Base-by-base conservation (phyloP, 2,797 vertebrate genomes). In the Halcyon smyrnensis region DNA sequence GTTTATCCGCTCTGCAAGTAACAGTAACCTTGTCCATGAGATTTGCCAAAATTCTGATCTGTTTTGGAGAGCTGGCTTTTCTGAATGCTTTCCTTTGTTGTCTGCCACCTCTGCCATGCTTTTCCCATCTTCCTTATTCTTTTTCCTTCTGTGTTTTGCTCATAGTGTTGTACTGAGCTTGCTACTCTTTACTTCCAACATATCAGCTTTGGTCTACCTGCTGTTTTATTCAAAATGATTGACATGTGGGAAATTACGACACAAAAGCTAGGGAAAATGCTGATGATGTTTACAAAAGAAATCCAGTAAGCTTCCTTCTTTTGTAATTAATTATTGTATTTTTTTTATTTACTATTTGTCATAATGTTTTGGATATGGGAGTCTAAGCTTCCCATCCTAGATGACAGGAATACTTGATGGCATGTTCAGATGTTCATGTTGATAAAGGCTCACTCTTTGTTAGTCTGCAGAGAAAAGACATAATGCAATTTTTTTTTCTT, bases 361-460 rank as follows among this genome's bases (percentile, higher is more conserved):
- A 7, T 24, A 41, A 68, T 23, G 30, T 46, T 73, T 54, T 50
- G 45, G 57, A 43, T n/a, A 62, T 2, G 39, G 17, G 20, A 36
- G 32, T 34, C 28, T 65, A 60, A 91, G 54, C 62, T 78, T 85
- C 62, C 57, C 15, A 45, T 34, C 19, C 32, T 65, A 36, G 32
- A 46, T 65, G 46, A 48, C 6, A 73, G 51, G n/a, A 63, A 11
- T 53, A 41, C 78, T 91, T 93, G 67, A 82, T 51, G 12, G 46
- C 41, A 59, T 6, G 20, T 54, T 88, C 23, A 63, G 70, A 48
- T 69, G 67, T 12, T 59, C 50, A 48, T 45, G 65, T 54, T 77
- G 54, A 70, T 78, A 84, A 79, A 95, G 74, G 41, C 37, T 76
- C 75, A 67, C 19, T 77, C 69, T 95, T 96, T 87, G 63, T 79